Evolutionary conservation across 2,797 vertebrate species (phyloP).

Genomic region (Leuciscus waleckii): DNA sequence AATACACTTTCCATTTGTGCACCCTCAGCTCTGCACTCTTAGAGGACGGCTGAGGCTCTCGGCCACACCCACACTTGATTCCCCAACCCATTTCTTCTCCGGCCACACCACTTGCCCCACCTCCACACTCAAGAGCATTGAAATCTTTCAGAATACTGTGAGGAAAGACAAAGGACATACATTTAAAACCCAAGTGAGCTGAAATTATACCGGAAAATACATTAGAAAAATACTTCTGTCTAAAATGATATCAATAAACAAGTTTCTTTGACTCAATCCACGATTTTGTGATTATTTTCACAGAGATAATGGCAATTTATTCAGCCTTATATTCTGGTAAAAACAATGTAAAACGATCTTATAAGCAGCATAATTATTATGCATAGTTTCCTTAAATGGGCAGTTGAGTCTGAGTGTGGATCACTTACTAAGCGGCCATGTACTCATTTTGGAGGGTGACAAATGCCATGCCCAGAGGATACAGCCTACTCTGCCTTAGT

Average conservation of each 20-base stretch:
- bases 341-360: background rate
- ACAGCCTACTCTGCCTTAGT: slow-evolving; percentile 73
- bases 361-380: background rate
- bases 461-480: slow-evolving; percentile 91
- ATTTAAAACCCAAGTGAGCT: background rate
- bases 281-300: background rate
- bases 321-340: background rate
- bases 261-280: background rate
- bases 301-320: background rate
- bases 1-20: slow-evolving; percentile 83
- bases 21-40: slow-evolving; percentile 76
- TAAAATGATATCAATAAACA: background rate
- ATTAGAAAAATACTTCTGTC: background rate
- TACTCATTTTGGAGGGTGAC: slow-evolving; percentile 89
- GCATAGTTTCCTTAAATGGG: background rate
- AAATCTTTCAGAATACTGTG: slow-evolving; percentile 93
- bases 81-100: background rate
- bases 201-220: background rate
- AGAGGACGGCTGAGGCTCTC: slow-evolving; percentile 83
- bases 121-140: slow-evolving; percentile 87
- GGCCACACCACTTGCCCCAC: slow-evolving; percentile 22
- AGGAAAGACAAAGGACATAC: background rate
- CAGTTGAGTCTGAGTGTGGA: background rate
- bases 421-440: slow-evolving; percentile 91
- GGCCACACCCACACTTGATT: slow-evolving; percentile 73